Conservation (phyloP, 2,888 invertebrate genomes). For the Opisthograptis luteolata region DNA sequence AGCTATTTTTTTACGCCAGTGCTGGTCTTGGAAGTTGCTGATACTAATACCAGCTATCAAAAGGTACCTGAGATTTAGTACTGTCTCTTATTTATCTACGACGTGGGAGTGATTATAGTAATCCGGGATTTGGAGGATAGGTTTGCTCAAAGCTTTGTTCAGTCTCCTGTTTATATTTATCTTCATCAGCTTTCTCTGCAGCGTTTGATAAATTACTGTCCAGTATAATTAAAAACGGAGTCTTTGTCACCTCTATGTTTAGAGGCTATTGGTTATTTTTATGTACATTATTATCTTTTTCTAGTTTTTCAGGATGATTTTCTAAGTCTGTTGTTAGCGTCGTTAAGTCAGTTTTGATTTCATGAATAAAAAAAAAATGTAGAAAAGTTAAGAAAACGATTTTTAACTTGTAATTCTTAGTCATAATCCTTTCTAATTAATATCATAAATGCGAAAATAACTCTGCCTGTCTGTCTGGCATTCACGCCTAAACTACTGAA, state of each 20-base stretch:
- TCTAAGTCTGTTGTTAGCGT: neutral
- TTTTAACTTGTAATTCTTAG: too few relatives aligned
- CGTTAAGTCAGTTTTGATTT: neutral
- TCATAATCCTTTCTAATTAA: too few relatives aligned
- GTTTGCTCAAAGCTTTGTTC: constrained; percentile 13
- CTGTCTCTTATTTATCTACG: constrained; percentile 1
- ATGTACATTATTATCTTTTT: neutral
- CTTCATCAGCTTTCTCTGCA: neutral
- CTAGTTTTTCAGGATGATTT: constrained; percentile 5
- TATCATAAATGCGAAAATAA: too few relatives aligned
- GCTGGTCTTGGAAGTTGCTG: too few relatives aligned
- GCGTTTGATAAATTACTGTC: constrained; percentile 5
- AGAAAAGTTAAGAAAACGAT: constrained; percentile 1
- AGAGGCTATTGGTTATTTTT: neutral
- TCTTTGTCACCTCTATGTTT: constrained; percentile 1
- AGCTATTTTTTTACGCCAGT: too few relatives aligned
- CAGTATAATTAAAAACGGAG: too few relatives aligned
- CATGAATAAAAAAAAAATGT: neutral
- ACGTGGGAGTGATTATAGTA: constrained; percentile 31
- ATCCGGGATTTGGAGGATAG: constrained; percentile 17
- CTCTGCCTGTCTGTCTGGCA: too few relatives aligned
- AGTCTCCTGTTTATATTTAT: constrained; percentile 23
- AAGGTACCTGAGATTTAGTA: neutral
- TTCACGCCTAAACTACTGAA: too few relatives aligned
- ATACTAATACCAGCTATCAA: neutral